Conservation (phyloP, 2,113 vertebrate species). For the Prinia subflava region DNA sequence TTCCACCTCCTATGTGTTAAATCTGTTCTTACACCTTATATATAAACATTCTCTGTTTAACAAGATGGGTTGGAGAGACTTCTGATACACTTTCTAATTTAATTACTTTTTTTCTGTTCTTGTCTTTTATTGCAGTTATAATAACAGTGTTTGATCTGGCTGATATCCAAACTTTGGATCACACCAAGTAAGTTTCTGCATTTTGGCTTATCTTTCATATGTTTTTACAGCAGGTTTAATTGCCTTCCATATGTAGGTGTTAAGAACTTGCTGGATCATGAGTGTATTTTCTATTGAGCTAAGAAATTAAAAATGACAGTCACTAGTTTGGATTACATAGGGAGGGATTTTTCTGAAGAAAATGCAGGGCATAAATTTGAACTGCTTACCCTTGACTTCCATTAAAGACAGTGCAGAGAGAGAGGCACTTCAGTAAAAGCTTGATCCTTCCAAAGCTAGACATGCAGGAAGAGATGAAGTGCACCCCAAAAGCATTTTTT, state of each 20-base stretch:
- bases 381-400: neutral
- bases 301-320: neutral
- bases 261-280: neutral
- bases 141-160: slow-evolving; percentile 79
- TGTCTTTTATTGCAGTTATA: slow-evolving; percentile 70
- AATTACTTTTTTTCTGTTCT: neutral
- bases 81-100: neutral
- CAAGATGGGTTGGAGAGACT: neutral
- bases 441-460: neutral
- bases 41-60: neutral
- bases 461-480: neutral
- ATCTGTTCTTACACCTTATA: neutral
- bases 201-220: neutral
- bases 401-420: neutral
- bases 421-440: neutral
- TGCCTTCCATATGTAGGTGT: neutral
- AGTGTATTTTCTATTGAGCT: neutral
- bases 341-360: neutral
- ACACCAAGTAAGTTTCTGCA: slow-evolving; percentile 79
- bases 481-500: neutral
- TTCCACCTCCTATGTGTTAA: neutral
- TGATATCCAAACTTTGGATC: slow-evolving; percentile 80
- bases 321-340: neutral
- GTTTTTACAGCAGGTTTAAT: neutral
- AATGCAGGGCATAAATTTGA: neutral